These are phyloP conservation scores for Drosophila ohnishii DNA, from an alignment of 1,140 invertebrate genomes.

Conservation along the genomic window DNA sequence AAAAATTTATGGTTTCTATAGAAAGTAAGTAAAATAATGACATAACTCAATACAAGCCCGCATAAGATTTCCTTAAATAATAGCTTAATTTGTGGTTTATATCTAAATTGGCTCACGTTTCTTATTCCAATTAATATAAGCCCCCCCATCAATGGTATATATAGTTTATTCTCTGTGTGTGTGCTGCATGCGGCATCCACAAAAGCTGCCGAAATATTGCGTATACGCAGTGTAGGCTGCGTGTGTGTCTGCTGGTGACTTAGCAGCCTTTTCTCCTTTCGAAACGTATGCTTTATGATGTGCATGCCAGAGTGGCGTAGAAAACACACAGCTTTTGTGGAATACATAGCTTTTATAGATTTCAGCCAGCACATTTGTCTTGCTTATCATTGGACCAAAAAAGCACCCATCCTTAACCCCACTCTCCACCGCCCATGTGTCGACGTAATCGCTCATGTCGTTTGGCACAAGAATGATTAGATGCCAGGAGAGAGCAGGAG, in stretches of 20 bases:
- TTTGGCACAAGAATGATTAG: slow-evolving; percentile 77
- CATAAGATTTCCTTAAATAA: background rate
- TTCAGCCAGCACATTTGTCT: slow-evolving; percentile 75
- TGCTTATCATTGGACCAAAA: slow-evolving; percentile 57
- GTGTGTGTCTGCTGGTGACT: slow-evolving; percentile 49
- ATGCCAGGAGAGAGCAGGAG: slow-evolving; percentile 30
- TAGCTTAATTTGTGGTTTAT: background rate
- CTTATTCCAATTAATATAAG: background rate
- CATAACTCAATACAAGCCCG: background rate
- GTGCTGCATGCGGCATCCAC: slow-evolving; percentile 40
- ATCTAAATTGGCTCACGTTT: background rate
- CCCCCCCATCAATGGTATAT: background rate
- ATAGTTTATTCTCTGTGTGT: slow-evolving; percentile 17
- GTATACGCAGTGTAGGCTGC: slow-evolving; percentile 50
- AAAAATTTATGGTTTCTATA: background rate
- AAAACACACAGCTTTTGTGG: slow-evolving; percentile 35
- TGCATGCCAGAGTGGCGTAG: slow-evolving; percentile 48
- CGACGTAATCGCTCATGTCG: slow-evolving; percentile 77
- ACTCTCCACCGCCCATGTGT: slow-evolving; percentile 33
- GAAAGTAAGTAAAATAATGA: background rate
- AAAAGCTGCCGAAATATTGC: slow-evolving; percentile 66
- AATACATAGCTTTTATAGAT: slow-evolving; percentile 68
- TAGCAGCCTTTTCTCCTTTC: slow-evolving; percentile 63
- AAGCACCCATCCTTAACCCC: background rate
- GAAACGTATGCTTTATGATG: slow-evolving; percentile 70